Evolutionary conservation across 2,113 vertebrate genomes (phyloP).

Genomic region (Kryptolebias marmoratus): DNA sequence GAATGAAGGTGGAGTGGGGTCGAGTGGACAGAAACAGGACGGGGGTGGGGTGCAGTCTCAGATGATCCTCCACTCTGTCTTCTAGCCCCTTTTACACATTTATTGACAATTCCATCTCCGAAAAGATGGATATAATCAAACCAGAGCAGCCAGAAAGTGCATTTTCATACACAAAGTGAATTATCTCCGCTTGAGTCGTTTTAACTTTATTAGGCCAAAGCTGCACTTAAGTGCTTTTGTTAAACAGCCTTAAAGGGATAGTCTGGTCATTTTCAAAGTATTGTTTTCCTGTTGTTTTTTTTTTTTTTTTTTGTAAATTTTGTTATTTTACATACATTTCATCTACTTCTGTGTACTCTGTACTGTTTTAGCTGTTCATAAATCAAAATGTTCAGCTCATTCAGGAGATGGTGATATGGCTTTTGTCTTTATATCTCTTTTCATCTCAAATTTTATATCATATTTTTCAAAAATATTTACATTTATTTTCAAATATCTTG

Average conservation of each 20-base stretch:
- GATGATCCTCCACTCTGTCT: conserved; percentile 40
- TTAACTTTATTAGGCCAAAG: conserved; percentile 27
- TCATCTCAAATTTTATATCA: too few relatives aligned
- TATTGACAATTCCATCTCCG: conserved; percentile 32
- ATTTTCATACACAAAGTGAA: conserved; percentile 46
- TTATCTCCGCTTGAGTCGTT: conserved; percentile 28
- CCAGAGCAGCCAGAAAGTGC: conserved; percentile 27
- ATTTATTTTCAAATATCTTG: too few relatives aligned
- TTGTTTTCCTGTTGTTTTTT: too few relatives aligned
- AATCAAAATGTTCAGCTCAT: too few relatives aligned
- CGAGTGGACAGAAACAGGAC: background rate
- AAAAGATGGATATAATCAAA: conserved; percentile 19
- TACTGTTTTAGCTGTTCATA: too few relatives aligned
- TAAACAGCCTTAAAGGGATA: background rate
- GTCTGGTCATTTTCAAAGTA: too few relatives aligned
- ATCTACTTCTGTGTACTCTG: too few relatives aligned
- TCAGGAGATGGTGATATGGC: too few relatives aligned
- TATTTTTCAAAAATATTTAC: too few relatives aligned
- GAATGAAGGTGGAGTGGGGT: conserved; percentile 46
- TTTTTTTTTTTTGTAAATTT: too few relatives aligned
- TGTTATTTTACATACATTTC: too few relatives aligned
- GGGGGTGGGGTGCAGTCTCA: conserved; percentile 24
- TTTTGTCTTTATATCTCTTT: too few relatives aligned
- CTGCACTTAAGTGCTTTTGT: conserved; percentile 31
- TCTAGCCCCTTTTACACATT: conserved; percentile 27